Evolutionary conservation across 2,888 invertebrate species (phyloP).

Genomic region (Himalopsyche anomala): DNA sequence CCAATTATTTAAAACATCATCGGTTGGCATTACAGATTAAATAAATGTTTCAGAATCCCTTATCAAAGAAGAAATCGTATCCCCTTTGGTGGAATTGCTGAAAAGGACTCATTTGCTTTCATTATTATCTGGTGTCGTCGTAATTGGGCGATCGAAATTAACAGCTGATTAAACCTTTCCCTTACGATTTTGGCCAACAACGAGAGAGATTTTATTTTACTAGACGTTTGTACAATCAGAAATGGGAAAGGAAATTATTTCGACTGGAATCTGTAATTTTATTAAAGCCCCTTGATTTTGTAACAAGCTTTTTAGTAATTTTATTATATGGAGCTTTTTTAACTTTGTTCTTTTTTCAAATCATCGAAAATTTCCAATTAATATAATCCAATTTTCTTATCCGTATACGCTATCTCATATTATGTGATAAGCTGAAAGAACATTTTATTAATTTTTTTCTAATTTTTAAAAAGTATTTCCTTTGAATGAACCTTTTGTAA

Average conservation of each 20-base stretch:
- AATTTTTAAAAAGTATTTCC: too few relatives aligned
- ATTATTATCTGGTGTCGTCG: conserved; percentile 31
- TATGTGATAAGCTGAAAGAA: too few relatives aligned
- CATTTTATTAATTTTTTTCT: too few relatives aligned
- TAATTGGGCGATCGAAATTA: conserved; percentile 30
- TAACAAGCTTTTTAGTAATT: not conserved
- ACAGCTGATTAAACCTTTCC: conserved; percentile 30
- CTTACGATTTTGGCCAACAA: conserved; percentile 3
- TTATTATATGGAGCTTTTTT: not conserved
- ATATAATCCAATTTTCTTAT: too few relatives aligned
- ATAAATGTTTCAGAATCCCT: conserved; percentile 18
- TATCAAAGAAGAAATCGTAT: conserved; percentile 30
- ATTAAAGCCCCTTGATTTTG: not conserved
- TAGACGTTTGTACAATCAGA: conserved; percentile 5
- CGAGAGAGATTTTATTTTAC: conserved; percentile 24
- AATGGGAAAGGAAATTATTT: conserved; percentile 9
- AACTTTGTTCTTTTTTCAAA: too few relatives aligned
- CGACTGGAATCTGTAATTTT: conserved; percentile 14
- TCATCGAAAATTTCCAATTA: too few relatives aligned
- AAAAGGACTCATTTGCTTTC: conserved; percentile 34
- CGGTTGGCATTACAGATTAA: conserved; percentile 25
- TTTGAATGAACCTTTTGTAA: too few relatives aligned
- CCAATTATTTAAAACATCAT: conserved; percentile 18
- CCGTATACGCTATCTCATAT: too few relatives aligned
- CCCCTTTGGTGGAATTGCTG: conserved; percentile 16